Conservation (phyloP, 2,888 invertebrate genomes). For the Strigamia transsilvanica region DNA sequence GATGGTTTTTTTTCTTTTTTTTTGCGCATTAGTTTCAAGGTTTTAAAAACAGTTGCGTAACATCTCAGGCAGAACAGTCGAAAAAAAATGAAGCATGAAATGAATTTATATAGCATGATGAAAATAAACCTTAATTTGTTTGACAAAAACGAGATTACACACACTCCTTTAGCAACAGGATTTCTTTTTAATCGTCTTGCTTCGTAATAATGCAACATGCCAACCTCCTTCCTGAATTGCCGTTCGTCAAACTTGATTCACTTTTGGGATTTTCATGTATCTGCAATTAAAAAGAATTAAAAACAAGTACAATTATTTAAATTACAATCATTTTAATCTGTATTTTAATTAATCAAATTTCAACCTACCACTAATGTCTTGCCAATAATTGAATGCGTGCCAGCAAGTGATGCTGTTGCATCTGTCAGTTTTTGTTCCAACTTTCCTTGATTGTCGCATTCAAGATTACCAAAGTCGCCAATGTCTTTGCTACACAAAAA, state of each 20-base stretch:
- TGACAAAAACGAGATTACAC: conserved; percentile 11
- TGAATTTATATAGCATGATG: not conserved
- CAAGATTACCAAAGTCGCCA: conserved; percentile 55
- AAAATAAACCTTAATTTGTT: conserved; percentile 10
- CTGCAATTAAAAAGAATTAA: conserved; percentile 53
- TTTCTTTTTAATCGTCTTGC: conserved; percentile 34
- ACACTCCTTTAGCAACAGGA: too few species aligned
- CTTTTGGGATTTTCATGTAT: conserved; percentile 53
- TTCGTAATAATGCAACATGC: conserved; percentile 55
- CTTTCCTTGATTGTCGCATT: conserved; percentile 52
- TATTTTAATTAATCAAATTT: not conserved
- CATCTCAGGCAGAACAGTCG: not conserved
- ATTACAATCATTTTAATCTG: not conserved
- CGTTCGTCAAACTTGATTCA: conserved; percentile 49
- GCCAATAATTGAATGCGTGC: conserved; percentile 54
- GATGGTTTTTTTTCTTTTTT: not conserved
- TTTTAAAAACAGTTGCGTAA: conserved; percentile 12
- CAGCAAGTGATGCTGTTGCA: not conserved
- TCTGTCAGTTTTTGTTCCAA: conserved; percentile 25
- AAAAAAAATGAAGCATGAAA: conserved; percentile 5
- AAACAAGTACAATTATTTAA: not conserved
- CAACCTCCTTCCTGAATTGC: conserved; percentile 55
- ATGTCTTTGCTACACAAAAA: conserved; percentile 40
- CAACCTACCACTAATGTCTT: conserved; percentile 55
- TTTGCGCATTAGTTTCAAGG: not conserved